These are phyloP conservation scores for Pollenia labialis DNA, from an alignment of 2,888 invertebrate species.

Conservation along the genomic window DNA sequence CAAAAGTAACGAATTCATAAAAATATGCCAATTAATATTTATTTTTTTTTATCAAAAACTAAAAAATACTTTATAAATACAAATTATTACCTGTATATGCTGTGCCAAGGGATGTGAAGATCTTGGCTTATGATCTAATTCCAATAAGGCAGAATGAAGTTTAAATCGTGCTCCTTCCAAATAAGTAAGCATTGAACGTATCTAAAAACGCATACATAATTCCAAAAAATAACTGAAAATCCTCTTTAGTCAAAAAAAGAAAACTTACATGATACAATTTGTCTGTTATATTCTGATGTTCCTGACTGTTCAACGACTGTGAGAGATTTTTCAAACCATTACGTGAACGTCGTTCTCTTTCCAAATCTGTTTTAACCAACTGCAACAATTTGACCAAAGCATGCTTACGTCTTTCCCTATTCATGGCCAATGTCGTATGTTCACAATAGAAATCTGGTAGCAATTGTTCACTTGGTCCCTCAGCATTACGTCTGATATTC, in stretches of 20 bases:
- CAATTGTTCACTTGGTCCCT: constrained; percentile 90
- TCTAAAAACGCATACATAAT: constrained; percentile 85
- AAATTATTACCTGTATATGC: constrained; percentile 88
- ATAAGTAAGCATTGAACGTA: constrained; percentile 96
- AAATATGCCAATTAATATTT: too few relatives aligned
- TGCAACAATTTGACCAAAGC: constrained; percentile 93
- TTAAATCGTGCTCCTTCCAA: constrained; percentile 96
- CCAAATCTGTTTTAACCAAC: constrained; percentile 93
- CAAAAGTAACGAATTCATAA: too few relatives aligned
- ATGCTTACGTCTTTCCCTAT: constrained; percentile 93
- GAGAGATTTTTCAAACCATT: constrained; percentile 95
- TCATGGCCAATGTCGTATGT: constrained; percentile 96
- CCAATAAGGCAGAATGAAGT: constrained; percentile 92
- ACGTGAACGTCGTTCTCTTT: constrained; percentile 94
- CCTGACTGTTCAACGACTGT: constrained; percentile 94
- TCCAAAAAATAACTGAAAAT: background rate
- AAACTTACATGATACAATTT: constrained; percentile 94
- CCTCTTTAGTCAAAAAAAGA: background rate
- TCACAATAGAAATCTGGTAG: constrained; percentile 98
- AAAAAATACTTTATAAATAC: background rate
- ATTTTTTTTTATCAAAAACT: too few relatives aligned
- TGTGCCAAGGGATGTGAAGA: constrained; percentile 92
- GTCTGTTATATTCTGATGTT: constrained; percentile 95
- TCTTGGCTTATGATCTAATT: constrained; percentile 91
- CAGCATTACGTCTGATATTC: constrained; percentile 83